Percentiles rank a stretch among this genome's conserved stretches.
These are phyloP conservation scores for Siniperca obscura DNA, from an alignment of 2,797 vertebrate species.

Conservation along the genomic window DNA sequence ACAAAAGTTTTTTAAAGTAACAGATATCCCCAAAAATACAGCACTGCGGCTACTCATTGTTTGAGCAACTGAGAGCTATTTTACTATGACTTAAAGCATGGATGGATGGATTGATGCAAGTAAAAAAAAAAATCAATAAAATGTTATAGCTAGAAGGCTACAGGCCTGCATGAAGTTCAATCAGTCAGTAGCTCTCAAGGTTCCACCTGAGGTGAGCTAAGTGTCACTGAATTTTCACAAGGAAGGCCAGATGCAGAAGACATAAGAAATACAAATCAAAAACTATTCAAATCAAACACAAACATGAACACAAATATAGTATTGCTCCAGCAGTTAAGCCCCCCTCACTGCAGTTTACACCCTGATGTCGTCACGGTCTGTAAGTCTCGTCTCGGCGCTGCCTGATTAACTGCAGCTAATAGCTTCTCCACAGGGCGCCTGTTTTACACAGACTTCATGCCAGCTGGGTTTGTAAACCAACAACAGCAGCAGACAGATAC, in stretches of 20 bases:
- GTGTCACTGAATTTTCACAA: conserved; percentile 3
- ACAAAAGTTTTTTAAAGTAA: conserved; percentile 53
- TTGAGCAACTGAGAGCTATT: neutral
- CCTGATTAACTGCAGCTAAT: conserved; percentile 73
- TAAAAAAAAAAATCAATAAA: neutral
- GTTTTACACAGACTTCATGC: conserved; percentile 45
- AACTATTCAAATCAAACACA: conserved; percentile 30
- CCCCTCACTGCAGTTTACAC: conserved; percentile 40
- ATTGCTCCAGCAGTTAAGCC: conserved; percentile 28
- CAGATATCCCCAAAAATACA: conserved; percentile 39
- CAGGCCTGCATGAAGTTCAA: neutral
- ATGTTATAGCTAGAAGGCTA: conserved; percentile 5
- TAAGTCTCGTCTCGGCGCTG: conserved; percentile 33
- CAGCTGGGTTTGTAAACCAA: conserved; percentile 61
- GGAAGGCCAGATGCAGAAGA: conserved; percentile 18
- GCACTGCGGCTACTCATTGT: neutral
- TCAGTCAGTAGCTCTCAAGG: conserved; percentile 1
- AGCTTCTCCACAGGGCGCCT: conserved; percentile 61
- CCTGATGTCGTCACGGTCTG: conserved; percentile 52
- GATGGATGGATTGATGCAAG: conserved; percentile 8
- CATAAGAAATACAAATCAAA: neutral
- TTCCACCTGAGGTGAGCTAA: conserved; percentile 7
- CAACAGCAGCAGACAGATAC: conserved; percentile 47
- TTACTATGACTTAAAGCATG: conserved; percentile 56
- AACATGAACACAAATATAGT: conserved; percentile 17